Base-by-base conservation (phyloP, 2,797 vertebrate genomes). In the Takifugu rubripes region DNA sequence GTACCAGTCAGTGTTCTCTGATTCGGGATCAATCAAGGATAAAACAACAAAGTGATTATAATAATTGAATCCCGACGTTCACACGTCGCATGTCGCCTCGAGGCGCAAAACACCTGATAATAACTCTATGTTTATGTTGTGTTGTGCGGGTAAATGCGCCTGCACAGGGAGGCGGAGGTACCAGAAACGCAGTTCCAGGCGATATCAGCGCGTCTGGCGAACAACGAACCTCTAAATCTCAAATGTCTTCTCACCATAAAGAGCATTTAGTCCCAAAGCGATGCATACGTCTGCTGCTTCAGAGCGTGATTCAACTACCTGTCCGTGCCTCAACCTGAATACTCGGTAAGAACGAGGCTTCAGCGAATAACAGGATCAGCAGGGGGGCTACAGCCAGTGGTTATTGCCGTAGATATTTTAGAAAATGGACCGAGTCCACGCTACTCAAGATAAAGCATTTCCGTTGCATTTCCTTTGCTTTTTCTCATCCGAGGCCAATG, bases 401-500 rank as follows among this genome's bases (percentile, higher is more conserved):
- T 84, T 89, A 89, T 87, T 88, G 88, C 84, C 7, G 31, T 9
- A 33, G 10, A 33, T 33, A 10, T 33, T 33, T 0, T 1, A 82
- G 48, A 69, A 68, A 75, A 74, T 68, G 72, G 78, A 88, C 87
- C 76, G 84, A 69, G 63, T 71, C 61, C 75, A 85, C 88, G 90
- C 88, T 89, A 88, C 87, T 70, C 50, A 66, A 81, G 75, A 78
- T 67, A 69, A 72, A 78, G 78, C 53, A 70, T 72, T 70, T 68
- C 53, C 68, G 61, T 78, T 74, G 52, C 66, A 77, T 77, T 68
- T 12, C 36, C 9, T 10, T 56, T n/a, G 73, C 64, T 71, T 73
- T 21, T 51, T 57, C 29, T 55, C 25, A 70, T 36, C 27, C 65
- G 58, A 59, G 62, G 60, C 50, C 43, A 56, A 64, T 51, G 36